Evolutionary conservation across 2,888 invertebrate species (phyloP).

Genomic region (Carpatolechia fugitivella): DNA sequence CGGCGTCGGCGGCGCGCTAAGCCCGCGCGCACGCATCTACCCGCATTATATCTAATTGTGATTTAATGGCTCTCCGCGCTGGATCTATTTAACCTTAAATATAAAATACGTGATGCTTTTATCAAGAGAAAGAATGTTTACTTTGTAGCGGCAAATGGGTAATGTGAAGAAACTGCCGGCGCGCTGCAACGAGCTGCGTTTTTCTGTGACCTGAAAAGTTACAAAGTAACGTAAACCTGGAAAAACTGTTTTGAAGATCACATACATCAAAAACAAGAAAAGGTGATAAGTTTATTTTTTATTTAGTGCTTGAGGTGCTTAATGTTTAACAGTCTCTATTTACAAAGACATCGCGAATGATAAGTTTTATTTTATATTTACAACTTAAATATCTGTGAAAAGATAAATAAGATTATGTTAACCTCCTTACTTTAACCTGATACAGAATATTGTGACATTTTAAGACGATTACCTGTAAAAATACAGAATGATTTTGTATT

Average conservation of each 20-base stretch:
- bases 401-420: too few species aligned
- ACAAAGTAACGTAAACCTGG: not conserved
- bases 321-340: too few species aligned
- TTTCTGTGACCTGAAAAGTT: conserved; percentile 1
- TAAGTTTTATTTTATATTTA: too few species aligned
- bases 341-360: too few species aligned
- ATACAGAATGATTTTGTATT: too few species aligned
- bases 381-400: too few species aligned
- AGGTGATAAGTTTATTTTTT: too few species aligned
- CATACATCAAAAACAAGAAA: too few species aligned
- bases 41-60: conserved; percentile 77
- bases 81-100: conserved; percentile 64
- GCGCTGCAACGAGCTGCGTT: not conserved
- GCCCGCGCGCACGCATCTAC: conserved; percentile 65
- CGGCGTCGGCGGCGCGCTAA: conserved; percentile 32
- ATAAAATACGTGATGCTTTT: conserved; percentile 41
- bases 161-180: not conserved
- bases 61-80: conserved; percentile 69
- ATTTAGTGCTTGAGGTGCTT: too few species aligned
- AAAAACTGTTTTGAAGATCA: not conserved
- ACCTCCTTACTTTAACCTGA: too few species aligned
- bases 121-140: conserved; percentile 3
- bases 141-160: not conserved
- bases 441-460: too few species aligned
- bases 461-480: too few species aligned